Evolutionary conservation across 2,797 vertebrate genomes (phyloP), one percentile per base, ranked within the genome.

Genomic region (Hypotaenidia philippensis): DNA sequence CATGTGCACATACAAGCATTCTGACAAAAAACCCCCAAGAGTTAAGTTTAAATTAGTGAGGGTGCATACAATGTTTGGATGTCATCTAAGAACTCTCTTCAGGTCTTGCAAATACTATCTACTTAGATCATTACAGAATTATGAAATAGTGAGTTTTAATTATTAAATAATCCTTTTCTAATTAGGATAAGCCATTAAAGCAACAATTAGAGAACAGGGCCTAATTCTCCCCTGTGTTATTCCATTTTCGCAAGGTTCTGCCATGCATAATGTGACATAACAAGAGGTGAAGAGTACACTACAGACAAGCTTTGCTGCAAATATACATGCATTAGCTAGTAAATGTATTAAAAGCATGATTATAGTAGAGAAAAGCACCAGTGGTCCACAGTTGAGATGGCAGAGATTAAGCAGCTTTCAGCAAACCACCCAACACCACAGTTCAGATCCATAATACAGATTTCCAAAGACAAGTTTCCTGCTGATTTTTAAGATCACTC

Each of bases 161-260:
- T 87, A 96, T 95, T 87, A 93, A 93, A 85, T 94, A 83, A 82
- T 63, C 60, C 64, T 76, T 92, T 95, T 82, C 77, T 96, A 93
- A 94, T 93, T 93, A 94, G 36, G 40, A 34, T 90, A 90, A 94
- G 80, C 89, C 77, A 94, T 92, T 96, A 96, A 92, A 86, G 41
- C 66, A 90, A 89, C 74, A 91, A 93, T 87, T 83, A 92, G 63
- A 55, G 71, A 88, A 84, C 36, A 79, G 26, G 56, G n/a, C 61
- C 70, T 79, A 87, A 86, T 94, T 93, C 40, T 94, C 47, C 27
- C n/a, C 55, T 7, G 0, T 36, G 57, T 90, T 83, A 88, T 66
- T 91, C 60, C 22, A 68, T 36, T 94, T 91, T 57, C 89, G 56
- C 70, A 70, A 55, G 49, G 63, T 86, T 78, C 63, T 90, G 52